Percentiles rank a stretch among this genome's conserved stretches.
These are phyloP conservation scores for Papilio polyxenes DNA, from an alignment of 1,140 invertebrate species.

Conservation along the genomic window DNA sequence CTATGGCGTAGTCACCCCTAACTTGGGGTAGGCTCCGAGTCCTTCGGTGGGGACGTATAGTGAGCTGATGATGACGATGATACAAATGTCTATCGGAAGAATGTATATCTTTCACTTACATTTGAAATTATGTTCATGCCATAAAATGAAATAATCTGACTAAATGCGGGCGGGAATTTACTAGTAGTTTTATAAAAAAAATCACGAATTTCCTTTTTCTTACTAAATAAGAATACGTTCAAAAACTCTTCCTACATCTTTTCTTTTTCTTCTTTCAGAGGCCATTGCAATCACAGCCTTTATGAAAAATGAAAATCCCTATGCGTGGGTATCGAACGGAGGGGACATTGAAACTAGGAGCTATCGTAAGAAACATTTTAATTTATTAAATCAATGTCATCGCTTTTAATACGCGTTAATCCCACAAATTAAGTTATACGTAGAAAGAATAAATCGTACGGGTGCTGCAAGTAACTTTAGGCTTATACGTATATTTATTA, in stretches of 20 bases:
- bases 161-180: no score
- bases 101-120: no score
- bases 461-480: neutral
- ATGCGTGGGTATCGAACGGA: constrained; percentile 34
- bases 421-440: neutral
- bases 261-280: constrained; percentile 38
- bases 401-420: neutral
- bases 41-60: no score
- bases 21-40: no score
- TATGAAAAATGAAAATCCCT: constrained; percentile 41
- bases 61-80: no score
- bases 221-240: neutral
- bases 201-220: neutral
- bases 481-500: neutral
- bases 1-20: no score
- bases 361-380: constrained; percentile 27
- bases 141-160: no score
- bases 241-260: constrained; percentile 14
- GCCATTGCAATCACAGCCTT: constrained; percentile 40
- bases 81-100: no score
- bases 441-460: neutral
- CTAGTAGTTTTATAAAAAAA: no score
- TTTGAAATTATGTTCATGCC: no score
- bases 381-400: neutral
- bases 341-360: constrained; percentile 35